Conservation (phyloP, 2,113 vertebrate species). For the Melanerpes formicivorus region DNA sequence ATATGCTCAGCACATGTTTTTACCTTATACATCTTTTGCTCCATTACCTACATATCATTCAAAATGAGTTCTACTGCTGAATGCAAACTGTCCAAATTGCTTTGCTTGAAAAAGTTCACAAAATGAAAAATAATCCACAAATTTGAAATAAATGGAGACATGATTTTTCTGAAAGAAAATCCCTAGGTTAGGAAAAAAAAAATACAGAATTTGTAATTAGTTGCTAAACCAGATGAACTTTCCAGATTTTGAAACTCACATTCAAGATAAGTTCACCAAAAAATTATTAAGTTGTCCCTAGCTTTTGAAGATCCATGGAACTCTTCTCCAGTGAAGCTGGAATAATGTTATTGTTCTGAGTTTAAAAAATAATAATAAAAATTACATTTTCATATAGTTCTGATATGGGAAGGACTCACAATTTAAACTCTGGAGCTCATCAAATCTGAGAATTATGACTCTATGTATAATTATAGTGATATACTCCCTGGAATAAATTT, state of each 20-base stretch:
- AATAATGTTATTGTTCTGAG: neutral
- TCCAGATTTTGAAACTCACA: neutral
- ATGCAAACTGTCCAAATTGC: neutral
- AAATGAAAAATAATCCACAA: neutral
- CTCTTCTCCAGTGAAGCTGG: neutral
- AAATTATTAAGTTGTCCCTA: neutral
- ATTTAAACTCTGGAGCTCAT: neutral
- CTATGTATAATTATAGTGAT: neutral
- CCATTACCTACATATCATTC: slow-evolving; percentile 43
- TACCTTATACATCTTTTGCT: slow-evolving; percentile 51
- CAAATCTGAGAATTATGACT: neutral
- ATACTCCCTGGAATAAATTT: neutral
- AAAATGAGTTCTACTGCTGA: slow-evolving; percentile 33
- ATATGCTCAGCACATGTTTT: slow-evolving; percentile 72
- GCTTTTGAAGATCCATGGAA: neutral
- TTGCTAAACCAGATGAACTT: neutral
- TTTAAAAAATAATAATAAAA: neutral
- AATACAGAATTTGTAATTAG: neutral
- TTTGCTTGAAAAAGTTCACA: neutral
- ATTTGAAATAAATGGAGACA: neutral
- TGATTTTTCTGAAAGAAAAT: neutral
- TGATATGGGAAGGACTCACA: neutral
- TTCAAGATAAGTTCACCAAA: neutral
- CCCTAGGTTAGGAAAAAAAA: neutral
- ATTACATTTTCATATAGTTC: neutral